Evolutionary conservation across 2,113 vertebrate species (phyloP).

Genomic region (Galemys pyrenaicus): DNA sequence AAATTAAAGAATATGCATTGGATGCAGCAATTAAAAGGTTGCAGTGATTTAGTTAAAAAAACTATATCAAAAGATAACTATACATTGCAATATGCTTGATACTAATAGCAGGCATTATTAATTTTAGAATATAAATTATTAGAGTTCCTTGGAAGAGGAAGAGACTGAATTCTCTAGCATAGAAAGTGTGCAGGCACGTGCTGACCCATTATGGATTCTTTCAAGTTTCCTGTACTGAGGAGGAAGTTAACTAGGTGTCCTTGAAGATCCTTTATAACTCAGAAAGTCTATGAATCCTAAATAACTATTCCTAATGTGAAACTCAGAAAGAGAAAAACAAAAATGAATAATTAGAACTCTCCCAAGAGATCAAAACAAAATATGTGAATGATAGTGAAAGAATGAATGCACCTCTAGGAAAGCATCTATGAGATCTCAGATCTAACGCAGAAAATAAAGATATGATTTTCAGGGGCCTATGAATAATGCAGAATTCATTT

Average conservation of each 20-base stretch:
- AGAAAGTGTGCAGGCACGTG: background rate
- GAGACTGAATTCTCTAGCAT: background rate
- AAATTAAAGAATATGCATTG: background rate
- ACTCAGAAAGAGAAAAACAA: conserved; percentile 43
- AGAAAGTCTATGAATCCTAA: conserved; percentile 1
- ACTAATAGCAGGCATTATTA: background rate
- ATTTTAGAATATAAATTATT: background rate
- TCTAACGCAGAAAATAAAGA: conserved; percentile 23
- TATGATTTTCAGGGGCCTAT: conserved; percentile 42
- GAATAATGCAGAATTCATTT: conserved; percentile 71
- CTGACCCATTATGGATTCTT: background rate
- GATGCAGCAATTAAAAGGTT: background rate
- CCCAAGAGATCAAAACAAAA: conserved; percentile 62
- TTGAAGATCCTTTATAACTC: background rate
- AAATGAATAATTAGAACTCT: conserved; percentile 61
- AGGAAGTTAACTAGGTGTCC: background rate
- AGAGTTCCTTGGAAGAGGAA: background rate
- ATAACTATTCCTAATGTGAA: conserved; percentile 26
- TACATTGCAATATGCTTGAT: background rate
- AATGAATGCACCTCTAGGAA: conserved; percentile 56
- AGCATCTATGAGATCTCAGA: conserved; percentile 58
- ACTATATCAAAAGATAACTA: background rate
- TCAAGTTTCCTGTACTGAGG: background rate
- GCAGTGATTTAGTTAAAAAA: background rate
- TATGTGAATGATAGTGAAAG: background rate